phyloP scores from a whole-genome alignment of 2,797 vertebrate genomes.

The Staurois parvus region DNA sequence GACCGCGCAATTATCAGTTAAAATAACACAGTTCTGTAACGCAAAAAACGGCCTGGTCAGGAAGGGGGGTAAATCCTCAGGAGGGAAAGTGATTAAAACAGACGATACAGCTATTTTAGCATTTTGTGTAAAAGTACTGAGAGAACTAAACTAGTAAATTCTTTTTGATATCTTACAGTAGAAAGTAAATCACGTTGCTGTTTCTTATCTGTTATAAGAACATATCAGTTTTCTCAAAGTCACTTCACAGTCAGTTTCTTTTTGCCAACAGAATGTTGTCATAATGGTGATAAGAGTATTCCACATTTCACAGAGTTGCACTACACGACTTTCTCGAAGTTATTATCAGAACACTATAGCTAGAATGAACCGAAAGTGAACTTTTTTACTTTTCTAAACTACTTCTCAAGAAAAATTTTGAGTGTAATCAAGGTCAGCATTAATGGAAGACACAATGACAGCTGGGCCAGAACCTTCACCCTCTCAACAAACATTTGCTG shows the following conservation, averaged over 20 bases:
- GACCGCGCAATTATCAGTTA: too few species aligned
- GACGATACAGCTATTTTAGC: not conserved
- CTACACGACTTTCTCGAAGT: not conserved
- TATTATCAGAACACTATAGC: not conserved
- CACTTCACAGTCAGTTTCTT: not conserved
- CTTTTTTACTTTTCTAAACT: not conserved
- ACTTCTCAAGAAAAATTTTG: not conserved
- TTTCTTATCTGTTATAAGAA: conserved; percentile 5
- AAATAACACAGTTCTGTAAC: too few species aligned
- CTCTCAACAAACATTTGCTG: too few species aligned
- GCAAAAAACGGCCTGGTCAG: too few species aligned
- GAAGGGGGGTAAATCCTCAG: too few species aligned
- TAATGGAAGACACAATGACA: not conserved
- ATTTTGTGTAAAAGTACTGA: not conserved
- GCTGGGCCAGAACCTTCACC: too few species aligned
- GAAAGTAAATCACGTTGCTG: not conserved
- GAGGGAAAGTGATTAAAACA: not conserved
- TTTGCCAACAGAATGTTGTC: not conserved
- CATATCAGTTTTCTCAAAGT: not conserved
- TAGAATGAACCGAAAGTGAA: not conserved
- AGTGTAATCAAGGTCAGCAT: not conserved
- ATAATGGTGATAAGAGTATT: conserved; percentile 7
- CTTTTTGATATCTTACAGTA: not conserved
- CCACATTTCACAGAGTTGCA: not conserved
- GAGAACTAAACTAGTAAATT: not conserved